Evolutionary conservation across 23 tunicate species (phyloP).

Genomic region (Phallusia fumigata): DNA sequence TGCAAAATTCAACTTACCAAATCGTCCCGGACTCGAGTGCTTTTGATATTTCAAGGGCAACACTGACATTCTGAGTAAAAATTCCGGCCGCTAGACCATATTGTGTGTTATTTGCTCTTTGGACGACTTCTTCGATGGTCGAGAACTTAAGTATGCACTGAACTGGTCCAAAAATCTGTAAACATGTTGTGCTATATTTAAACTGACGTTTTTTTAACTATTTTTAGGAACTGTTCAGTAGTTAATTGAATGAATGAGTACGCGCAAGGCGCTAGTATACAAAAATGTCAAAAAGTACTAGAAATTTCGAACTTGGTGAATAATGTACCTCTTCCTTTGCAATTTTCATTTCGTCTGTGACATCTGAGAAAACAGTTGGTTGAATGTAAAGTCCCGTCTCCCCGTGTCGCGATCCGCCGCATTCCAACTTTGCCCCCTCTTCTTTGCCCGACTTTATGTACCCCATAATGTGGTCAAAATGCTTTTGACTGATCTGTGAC

Average conservation of each 20-base stretch:
- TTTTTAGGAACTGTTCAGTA: too few species aligned
- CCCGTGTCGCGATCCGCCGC: slow-evolving; percentile 75
- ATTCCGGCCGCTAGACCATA: slow-evolving; percentile 89
- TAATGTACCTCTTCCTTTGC: slow-evolving; percentile 83
- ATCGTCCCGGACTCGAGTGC: slow-evolving; percentile 82
- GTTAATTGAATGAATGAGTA: too few species aligned
- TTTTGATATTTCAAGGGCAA: slow-evolving; percentile 88
- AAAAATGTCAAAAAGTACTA: too few species aligned
- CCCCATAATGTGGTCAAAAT: slow-evolving; percentile 54
- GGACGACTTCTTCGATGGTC: slow-evolving; percentile 68
- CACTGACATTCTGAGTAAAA: slow-evolving; percentile 68
- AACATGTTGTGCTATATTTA: background rate
- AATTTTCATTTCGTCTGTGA: slow-evolving; percentile 74
- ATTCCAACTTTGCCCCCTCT: slow-evolving; percentile 85
- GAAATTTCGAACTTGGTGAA: too few species aligned
- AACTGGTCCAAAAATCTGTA: slow-evolving; percentile 87
- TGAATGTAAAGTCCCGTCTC: slow-evolving; percentile 69
- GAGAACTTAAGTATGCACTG: slow-evolving; percentile 88
- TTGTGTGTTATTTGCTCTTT: slow-evolving; percentile 75
- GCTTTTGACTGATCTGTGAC: slow-evolving; percentile 73
- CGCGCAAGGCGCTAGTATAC: too few species aligned
- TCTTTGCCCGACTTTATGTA: slow-evolving; percentile 58
- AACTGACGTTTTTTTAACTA: too few species aligned
- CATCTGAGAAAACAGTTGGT: slow-evolving; percentile 87
- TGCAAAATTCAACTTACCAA: slow-evolving; percentile 67